These are phyloP conservation scores for Phengaris arion DNA, from an alignment of 2,888 invertebrate species.

Conservation along the genomic window DNA sequence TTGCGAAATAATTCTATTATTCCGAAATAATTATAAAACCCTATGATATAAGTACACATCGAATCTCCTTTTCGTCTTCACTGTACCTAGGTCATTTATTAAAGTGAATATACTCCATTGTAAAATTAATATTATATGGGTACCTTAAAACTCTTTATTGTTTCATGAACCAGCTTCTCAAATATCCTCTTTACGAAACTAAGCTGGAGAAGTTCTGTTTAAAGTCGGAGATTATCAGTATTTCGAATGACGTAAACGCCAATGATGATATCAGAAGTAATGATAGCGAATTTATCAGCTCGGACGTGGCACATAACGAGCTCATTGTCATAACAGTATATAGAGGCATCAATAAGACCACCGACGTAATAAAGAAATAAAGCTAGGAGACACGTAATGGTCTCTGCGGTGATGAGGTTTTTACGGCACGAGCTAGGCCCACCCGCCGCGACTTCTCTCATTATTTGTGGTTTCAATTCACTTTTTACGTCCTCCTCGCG, in stretches of 20 bases:
- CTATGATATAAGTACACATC: no score
- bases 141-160: background rate
- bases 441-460: constrained; percentile 72
- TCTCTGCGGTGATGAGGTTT: constrained; percentile 71
- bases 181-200: background rate
- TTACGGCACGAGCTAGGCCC: constrained; percentile 75
- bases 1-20: background rate
- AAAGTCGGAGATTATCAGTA: background rate
- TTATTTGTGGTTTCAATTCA: constrained; percentile 78
- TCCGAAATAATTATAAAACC: no score
- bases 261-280: constrained; percentile 18
- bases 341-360: constrained; percentile 60
- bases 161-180: background rate
- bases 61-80: no score
- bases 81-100: no score
- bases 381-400: constrained; percentile 65
- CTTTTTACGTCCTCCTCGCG: constrained; percentile 72
- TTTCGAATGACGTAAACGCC: background rate
- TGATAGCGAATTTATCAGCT: constrained; percentile 11
- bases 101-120: no score
- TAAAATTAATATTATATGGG: no score
- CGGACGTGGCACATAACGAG: constrained; percentile 7
- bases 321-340: constrained; percentile 37
- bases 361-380: constrained; percentile 70
- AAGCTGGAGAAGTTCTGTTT: background rate